Evolutionary conservation across 1,140 invertebrate species (phyloP), one percentile per base, ranked within the genome.

Genomic region (Drosophila sp.): DNA sequence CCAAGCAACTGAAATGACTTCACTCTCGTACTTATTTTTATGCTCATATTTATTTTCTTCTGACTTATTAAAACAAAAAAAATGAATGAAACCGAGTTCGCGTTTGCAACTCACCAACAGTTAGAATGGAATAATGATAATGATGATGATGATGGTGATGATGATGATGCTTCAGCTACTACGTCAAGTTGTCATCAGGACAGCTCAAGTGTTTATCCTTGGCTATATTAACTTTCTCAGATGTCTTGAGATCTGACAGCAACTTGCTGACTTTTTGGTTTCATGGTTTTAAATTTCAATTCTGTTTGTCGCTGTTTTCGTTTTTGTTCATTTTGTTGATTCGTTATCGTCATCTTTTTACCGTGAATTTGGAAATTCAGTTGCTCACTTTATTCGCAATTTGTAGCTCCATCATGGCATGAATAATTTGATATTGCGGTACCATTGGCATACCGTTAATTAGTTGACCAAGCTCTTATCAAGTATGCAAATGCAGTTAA

Each of bases 201-300:
- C 67, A 76, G 72, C 64, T 67, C 61, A 59, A 79, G 83, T 82
- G 75, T 62, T 87, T 87, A 81, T 76, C 64, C 66, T 58, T 71
- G 83, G 78, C 83, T 76, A 83, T 87, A 87, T 79, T 76, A 89
- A 73, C 82, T 83, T 80, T 83, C 76, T 66, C 46, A 70, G 72
- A 63, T 76, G 67, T 73, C 58, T 71, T 72, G 45, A 29, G 57
- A 61, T 46, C 34, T 13, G 18, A 13, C 38, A 61, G 13, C 18
- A 57, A 70, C 54, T 72, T 58, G 45, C 64, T 77, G 40, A 56
- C 59, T 69, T 59, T 73, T 59, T 41, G 32, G 48, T 45, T 64
- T 58, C 36, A 16, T 18, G 70, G 58, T 73, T 72, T 89, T 59
- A 9, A 45, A 61, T 82, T 78, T 76, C 72, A 36, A 48, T 62